Conservation (phyloP, 2,113 vertebrate genomes). For the Muntiacus reevesi region DNA sequence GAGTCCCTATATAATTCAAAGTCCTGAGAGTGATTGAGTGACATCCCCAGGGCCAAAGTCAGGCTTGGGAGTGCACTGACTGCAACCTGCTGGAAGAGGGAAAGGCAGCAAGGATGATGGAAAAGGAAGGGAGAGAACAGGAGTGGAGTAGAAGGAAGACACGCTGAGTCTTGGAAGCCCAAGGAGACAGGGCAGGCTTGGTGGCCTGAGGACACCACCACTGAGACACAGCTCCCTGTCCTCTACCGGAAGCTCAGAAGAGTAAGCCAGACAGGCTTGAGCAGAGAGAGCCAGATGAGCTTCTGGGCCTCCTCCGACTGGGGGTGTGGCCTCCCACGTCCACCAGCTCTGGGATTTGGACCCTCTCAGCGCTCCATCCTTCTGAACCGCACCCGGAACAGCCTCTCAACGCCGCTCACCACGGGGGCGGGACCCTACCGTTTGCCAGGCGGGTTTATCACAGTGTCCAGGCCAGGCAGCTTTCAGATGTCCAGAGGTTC, state of each 20-base stretch:
- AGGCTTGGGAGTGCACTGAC: no score
- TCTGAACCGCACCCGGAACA: rapidly evolving
- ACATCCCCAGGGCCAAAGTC: neutral
- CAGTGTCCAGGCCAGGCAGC: neutral
- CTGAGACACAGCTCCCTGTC: neutral
- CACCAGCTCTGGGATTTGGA: no score
- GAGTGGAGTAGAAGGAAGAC: neutral
- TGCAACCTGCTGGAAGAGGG: rapidly evolving
- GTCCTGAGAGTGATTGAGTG: neutral
- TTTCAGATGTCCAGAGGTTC: neutral
- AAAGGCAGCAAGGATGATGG: neutral
- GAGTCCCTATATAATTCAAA: neutral
- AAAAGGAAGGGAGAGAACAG: no score
- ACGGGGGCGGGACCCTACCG: rapidly evolving
- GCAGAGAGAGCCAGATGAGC: neutral
- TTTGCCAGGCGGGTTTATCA: neutral
- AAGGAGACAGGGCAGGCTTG: neutral
- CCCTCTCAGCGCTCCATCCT: neutral
- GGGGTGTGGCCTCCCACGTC: neutral
- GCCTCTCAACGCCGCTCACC: neutral
- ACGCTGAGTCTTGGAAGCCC: neutral
- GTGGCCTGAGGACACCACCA: neutral
- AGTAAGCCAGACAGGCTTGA: neutral
- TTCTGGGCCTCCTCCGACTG: rapidly evolving
- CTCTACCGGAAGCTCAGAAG: neutral